A percentile compares a stretch with the other conserved stretches of the same genome.
These are phyloP conservation scores for Trissolcus basalis DNA, from an alignment of 1,140 invertebrate genomes.

Conservation along the genomic window DNA sequence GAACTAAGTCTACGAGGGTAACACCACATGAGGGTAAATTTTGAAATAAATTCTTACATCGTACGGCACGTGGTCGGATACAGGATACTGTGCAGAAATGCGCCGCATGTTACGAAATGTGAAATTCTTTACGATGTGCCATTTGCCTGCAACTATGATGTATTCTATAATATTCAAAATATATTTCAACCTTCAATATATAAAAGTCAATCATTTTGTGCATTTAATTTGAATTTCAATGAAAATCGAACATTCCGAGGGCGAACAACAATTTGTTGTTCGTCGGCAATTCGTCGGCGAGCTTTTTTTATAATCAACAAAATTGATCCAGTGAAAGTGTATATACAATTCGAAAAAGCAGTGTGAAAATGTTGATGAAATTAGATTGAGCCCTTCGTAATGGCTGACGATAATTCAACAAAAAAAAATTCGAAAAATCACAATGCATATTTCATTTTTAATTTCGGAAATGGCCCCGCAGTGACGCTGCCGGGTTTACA, in stretches of 20 bases:
- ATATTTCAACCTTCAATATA: constrained; percentile 1
- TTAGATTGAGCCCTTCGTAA: constrained; percentile 41
- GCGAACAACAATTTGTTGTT: too few species aligned
- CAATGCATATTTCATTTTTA: constrained; percentile 56
- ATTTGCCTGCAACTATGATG: constrained; percentile 20
- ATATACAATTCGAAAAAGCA: constrained; percentile 7
- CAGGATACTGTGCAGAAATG: constrained; percentile 38
- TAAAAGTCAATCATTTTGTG: neutral
- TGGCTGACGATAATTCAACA: constrained; percentile 31
- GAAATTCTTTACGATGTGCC: constrained; percentile 37
- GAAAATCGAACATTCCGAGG: too few species aligned
- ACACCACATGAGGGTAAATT: constrained; percentile 54
- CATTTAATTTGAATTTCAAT: too few species aligned
- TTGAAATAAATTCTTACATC: constrained; percentile 66
- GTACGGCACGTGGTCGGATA: constrained; percentile 31
- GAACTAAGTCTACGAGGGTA: constrained; percentile 23
- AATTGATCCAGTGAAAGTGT: too few species aligned
- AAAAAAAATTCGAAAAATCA: constrained; percentile 10
- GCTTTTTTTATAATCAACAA: too few species aligned
- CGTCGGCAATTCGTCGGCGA: too few species aligned
- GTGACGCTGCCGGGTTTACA: constrained; percentile 38
- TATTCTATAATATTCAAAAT: constrained; percentile 23
- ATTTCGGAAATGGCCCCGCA: constrained; percentile 50
- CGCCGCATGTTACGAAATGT: constrained; percentile 43
- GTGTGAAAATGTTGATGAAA: constrained; percentile 38